A percentile compares a stretch with the other conserved stretches of the same genome.
Conservation (phyloP, 2,888 invertebrate genomes). For the Hipparchia sbordonii region DNA sequence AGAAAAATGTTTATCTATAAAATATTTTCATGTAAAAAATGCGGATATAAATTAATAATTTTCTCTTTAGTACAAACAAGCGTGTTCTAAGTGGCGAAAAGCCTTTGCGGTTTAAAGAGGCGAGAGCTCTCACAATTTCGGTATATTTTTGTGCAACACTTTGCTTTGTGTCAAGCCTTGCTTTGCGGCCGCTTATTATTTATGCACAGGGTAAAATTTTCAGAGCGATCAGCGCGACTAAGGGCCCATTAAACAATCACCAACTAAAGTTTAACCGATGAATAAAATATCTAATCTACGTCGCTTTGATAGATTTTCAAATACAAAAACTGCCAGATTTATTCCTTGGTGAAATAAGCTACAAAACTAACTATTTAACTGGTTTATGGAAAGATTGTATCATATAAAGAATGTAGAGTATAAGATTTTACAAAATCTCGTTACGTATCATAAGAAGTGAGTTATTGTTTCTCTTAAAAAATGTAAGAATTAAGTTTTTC, state of each 20-base stretch:
- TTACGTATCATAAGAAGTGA: too few relatives aligned
- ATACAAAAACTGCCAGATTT: too few relatives aligned
- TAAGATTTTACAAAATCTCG: neutral
- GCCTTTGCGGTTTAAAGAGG: conserved; percentile 23
- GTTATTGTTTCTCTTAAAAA: too few relatives aligned
- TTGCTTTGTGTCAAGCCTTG: conserved; percentile 16
- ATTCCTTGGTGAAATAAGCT: too few relatives aligned
- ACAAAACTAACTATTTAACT: too few relatives aligned
- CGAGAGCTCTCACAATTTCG: conserved; percentile 21
- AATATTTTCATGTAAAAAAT: conserved; percentile 10
- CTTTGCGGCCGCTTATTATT: conserved; percentile 13
- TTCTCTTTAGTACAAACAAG: conserved; percentile 14
- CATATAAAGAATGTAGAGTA: neutral
- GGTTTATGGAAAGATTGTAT: too few relatives aligned
- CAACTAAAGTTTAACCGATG: too few relatives aligned
- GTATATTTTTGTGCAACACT: conserved; percentile 21
- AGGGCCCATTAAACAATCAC: too few relatives aligned
- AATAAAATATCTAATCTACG: too few relatives aligned
- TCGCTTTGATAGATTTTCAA: too few relatives aligned
- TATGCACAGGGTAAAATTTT: conserved; percentile 2
- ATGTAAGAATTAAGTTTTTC: too few relatives aligned
- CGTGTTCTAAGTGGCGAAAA: conserved; percentile 18
- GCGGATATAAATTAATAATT: conserved; percentile 18
- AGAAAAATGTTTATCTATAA: neutral
- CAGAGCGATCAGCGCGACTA: neutral